These are phyloP conservation scores for Myrmophylax atrothorax DNA, from an alignment of 2,113 vertebrate genomes.

Conservation along the genomic window DNA sequence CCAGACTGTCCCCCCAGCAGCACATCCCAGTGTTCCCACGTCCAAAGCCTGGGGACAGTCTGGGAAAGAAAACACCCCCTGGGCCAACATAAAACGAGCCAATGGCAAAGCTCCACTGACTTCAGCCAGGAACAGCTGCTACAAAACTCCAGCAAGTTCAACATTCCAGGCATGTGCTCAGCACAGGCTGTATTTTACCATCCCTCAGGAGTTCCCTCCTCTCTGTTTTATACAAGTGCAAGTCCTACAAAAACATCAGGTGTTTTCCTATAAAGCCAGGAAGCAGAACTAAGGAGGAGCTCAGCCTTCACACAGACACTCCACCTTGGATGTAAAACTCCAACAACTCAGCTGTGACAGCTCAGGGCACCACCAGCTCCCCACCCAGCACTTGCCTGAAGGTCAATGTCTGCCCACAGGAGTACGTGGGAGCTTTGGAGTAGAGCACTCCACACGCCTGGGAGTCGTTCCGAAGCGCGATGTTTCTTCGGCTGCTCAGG, in stretches of 20 bases:
- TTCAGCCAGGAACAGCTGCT: background rate
- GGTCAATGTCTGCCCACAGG: slow-evolving; percentile 92
- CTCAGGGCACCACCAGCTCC: background rate
- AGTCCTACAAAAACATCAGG: background rate
- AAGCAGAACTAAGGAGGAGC: background rate
- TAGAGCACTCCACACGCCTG: slow-evolving; percentile 83
- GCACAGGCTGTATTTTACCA: background rate
- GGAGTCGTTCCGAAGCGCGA: slow-evolving; percentile 89
- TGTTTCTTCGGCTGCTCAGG: slow-evolving; percentile 93
- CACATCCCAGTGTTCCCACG: background rate
- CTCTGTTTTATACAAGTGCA: background rate
- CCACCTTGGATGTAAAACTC: background rate
- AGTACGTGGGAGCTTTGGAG: slow-evolving; percentile 90
- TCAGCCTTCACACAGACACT: background rate
- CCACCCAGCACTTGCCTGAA: slow-evolving; percentile 82
- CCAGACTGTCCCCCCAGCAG: background rate
- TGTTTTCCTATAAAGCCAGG: background rate
- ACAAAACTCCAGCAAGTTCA: background rate
- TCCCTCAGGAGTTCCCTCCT: background rate
- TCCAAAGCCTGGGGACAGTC: background rate
- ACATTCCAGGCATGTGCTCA: background rate
- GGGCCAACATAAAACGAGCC: background rate
- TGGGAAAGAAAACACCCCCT: background rate
- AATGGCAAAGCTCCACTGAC: background rate
- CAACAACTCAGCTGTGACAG: background rate